A percentile compares a stretch with the other conserved stretches of the same genome.
These are phyloP conservation scores for Byasa hedistus DNA, from an alignment of 2,888 invertebrate genomes.

Conservation along the genomic window DNA sequence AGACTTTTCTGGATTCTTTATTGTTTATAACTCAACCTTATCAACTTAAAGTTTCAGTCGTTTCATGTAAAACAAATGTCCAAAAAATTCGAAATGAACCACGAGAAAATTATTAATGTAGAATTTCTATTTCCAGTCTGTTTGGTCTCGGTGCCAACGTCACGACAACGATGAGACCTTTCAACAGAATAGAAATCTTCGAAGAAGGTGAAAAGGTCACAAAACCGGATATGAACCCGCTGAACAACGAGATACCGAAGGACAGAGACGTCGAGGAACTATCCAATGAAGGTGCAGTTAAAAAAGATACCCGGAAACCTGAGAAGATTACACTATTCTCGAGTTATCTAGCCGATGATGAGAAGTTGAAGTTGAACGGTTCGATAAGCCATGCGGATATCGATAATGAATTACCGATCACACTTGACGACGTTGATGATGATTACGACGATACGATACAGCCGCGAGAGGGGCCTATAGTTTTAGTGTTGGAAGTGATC, in stretches of 20 bases:
- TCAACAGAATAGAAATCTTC: slow-evolving; percentile 55
- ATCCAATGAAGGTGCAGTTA: slow-evolving; percentile 47
- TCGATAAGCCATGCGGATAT: slow-evolving; percentile 38
- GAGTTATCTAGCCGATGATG: slow-evolving; percentile 49
- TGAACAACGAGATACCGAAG: slow-evolving; percentile 51
- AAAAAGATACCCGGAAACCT: slow-evolving; percentile 57
- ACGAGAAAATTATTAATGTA: no score
- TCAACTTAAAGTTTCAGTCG: no score
- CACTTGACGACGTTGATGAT: slow-evolving; percentile 42
- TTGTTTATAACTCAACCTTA: no score
- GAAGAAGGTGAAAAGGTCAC: slow-evolving; percentile 43
- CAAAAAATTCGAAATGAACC: no score
- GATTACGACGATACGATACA: slow-evolving; percentile 35
- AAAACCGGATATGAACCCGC: slow-evolving; percentile 43
- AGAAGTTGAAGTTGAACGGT: slow-evolving; percentile 38
- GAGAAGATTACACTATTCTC: slow-evolving; percentile 63
- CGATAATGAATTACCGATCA: slow-evolving; percentile 45
- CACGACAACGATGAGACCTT: slow-evolving; percentile 44
- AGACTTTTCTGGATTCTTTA: no score
- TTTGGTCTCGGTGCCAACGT: slow-evolving; percentile 47
- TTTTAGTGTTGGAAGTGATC: slow-evolving; percentile 57
- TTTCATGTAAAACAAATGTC: no score
- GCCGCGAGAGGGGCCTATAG: slow-evolving; percentile 48
- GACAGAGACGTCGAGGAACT: slow-evolving; percentile 64
- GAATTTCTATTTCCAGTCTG: slow-evolving; percentile 49